These are phyloP conservation scores for Pardosa pseudoannulata DNA, from an alignment of 2,888 invertebrate species.

Conservation along the genomic window DNA sequence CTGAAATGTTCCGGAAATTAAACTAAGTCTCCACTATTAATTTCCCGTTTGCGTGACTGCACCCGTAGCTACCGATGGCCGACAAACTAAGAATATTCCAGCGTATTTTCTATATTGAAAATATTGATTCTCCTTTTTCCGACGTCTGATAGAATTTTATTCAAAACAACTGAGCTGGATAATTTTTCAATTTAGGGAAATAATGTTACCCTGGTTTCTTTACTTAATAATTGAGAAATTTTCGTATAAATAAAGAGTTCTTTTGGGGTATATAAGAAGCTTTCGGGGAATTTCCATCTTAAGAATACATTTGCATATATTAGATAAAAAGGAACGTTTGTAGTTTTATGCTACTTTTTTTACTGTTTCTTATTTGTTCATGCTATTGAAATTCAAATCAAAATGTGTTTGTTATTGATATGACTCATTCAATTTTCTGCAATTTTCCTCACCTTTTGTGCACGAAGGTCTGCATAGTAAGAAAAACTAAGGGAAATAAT, in stretches of 20 bases:
- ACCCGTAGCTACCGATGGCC: neutral
- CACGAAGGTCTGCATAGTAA: no score
- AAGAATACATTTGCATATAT: no score
- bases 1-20: slow-evolving; percentile 6
- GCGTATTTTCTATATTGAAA: neutral
- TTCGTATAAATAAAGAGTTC: neutral
- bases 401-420: no score
- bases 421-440: no score
- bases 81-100: neutral
- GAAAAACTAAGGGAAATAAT: no score
- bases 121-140: neutral
- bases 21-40: neutral
- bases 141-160: neutral
- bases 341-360: no score
- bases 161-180: neutral
- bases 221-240: neutral
- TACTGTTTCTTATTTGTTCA: no score
- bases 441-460: no score
- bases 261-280: no score
- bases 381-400: no score
- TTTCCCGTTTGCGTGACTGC: neutral
- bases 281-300: no score
- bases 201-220: neutral
- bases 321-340: no score
- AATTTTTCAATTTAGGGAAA: slow-evolving; percentile 11